These are phyloP conservation scores for Sigmodon hispidus DNA, from an alignment of 2,113 vertebrate species.

Conservation along the genomic window DNA sequence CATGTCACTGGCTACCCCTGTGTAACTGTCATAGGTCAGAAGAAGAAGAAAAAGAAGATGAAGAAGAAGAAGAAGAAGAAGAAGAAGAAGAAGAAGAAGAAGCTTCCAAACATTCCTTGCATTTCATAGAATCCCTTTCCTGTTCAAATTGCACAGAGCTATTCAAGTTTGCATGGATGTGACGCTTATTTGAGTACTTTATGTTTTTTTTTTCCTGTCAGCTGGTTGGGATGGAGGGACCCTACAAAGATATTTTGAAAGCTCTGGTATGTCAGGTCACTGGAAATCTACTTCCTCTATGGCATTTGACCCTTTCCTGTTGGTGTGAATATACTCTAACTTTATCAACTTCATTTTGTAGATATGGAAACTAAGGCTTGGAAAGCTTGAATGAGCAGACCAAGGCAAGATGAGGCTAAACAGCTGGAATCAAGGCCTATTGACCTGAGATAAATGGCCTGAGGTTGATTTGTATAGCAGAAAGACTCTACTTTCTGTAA, in stretches of 20 bases:
- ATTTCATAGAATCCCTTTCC: not conserved
- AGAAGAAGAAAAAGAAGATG: not conserved
- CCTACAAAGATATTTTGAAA: not conserved
- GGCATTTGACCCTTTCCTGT: not conserved
- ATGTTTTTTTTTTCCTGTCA: not conserved
- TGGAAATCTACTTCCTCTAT: not conserved
- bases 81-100: not conserved
- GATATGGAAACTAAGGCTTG: not conserved
- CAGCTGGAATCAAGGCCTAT: not conserved
- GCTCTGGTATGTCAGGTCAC: not conserved
- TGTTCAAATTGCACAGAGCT: not conserved
- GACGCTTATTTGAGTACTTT: not conserved
- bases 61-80: not conserved
- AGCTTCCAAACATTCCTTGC: not conserved
- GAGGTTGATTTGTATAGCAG: not conserved
- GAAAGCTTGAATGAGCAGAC: not conserved
- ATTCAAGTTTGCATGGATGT: not conserved
- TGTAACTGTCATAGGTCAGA: not conserved
- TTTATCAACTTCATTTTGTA: slow-evolving; percentile 2
- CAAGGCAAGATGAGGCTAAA: not conserved
- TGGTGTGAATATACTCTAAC: not conserved
- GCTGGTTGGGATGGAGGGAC: not conserved
- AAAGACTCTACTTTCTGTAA: not conserved
- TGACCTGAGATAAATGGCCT: not conserved
- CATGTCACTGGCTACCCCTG: not conserved